Conservation (phyloP, 2,888 invertebrate genomes). For the Pristionchus arcanus region DNA sequence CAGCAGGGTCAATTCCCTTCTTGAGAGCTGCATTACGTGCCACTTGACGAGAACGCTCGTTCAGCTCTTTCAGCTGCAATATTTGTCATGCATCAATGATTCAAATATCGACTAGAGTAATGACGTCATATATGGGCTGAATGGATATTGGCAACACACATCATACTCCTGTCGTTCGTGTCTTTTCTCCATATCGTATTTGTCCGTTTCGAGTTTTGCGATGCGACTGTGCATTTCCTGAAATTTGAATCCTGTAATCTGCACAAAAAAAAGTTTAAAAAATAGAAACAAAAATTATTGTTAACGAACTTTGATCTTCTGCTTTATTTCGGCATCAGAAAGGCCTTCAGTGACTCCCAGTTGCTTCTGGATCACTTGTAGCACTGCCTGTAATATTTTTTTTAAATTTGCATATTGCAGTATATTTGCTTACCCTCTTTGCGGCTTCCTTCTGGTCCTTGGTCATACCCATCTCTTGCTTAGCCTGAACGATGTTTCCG, state of each 20-base stretch:
- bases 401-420: too few species aligned
- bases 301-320: slow-evolving; percentile 65
- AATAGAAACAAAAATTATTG: neutral
- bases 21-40: slow-evolving; percentile 72
- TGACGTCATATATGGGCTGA: neutral
- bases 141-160: slow-evolving; percentile 60
- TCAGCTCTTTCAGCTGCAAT: slow-evolving; percentile 77
- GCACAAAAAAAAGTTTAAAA: neutral
- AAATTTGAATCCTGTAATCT: neutral
- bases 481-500: slow-evolving; percentile 90
- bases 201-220: slow-evolving; percentile 76
- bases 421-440: slow-evolving; percentile 82
- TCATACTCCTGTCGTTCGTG: slow-evolving; percentile 79
- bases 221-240: slow-evolving; percentile 77
- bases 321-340: slow-evolving; percentile 69
- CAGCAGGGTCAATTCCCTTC: slow-evolving; percentile 73
- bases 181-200: slow-evolving; percentile 78
- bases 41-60: slow-evolving; percentile 78
- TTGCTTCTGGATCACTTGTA: slow-evolving; percentile 64
- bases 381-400: slow-evolving; percentile 59
- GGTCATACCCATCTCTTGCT: slow-evolving; percentile 97
- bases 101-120: too few species aligned
- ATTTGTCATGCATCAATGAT: neutral
- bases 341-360: slow-evolving; percentile 62
- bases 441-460: slow-evolving; percentile 99